Conservation (phyloP, 2,113 vertebrate genomes). For the Himantopus leucocephalus region DNA sequence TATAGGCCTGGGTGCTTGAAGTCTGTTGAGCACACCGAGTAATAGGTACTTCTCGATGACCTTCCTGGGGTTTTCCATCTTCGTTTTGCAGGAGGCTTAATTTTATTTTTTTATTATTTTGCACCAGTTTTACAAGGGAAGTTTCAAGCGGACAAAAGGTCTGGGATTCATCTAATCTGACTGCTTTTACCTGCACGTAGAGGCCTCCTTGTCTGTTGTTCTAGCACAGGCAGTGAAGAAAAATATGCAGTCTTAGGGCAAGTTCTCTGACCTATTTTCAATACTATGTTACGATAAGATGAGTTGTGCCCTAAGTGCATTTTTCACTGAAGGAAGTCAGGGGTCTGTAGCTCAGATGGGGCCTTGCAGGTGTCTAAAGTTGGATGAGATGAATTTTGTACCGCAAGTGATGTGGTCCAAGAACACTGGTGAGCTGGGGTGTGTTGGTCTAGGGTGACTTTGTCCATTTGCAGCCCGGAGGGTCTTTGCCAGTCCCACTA, state of each 20-base stretch:
- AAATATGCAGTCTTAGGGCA: fast-evolving
- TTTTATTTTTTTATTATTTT: neutral
- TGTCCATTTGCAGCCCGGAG: neutral
- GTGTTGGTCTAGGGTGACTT: neutral
- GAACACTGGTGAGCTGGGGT: neutral
- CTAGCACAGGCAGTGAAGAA: neutral
- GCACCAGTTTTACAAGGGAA: neutral
- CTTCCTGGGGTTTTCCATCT: neutral
- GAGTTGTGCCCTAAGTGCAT: neutral
- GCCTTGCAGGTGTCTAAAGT: neutral
- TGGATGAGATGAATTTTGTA: neutral
- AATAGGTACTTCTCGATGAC: neutral
- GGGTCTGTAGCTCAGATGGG: neutral
- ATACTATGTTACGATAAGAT: fast-evolving
- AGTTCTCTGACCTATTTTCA: neutral
- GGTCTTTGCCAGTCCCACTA: neutral
- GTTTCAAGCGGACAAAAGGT: neutral
- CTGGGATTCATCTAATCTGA: neutral
- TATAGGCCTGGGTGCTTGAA: neutral
- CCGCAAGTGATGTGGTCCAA: neutral
- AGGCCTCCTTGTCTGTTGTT: neutral
- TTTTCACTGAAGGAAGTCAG: neutral
- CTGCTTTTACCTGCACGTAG: fast-evolving
- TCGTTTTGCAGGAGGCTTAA: neutral
- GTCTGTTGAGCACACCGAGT: neutral